A percentile compares a stretch with the other conserved stretches of the same genome.
These are phyloP conservation scores for Monomorium pharaonis DNA, from an alignment of 1,140 invertebrate species.

Conservation along the genomic window DNA sequence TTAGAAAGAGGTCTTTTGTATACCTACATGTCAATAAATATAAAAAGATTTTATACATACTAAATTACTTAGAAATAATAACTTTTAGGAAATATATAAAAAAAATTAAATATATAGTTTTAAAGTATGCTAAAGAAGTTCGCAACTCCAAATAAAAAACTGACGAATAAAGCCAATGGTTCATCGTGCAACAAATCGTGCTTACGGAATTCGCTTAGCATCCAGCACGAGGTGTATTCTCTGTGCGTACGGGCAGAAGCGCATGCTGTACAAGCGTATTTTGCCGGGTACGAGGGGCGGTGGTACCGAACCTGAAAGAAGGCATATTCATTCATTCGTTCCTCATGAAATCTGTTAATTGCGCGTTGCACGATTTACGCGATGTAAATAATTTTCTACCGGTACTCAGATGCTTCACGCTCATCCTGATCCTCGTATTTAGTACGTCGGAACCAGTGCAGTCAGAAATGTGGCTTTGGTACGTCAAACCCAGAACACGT, in stretches of 20 bases:
- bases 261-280: slow-evolving; percentile 94
- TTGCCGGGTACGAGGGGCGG: slow-evolving; percentile 88
- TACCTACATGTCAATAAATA: too few species aligned
- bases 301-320: slow-evolving; percentile 86
- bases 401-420: slow-evolving; percentile 65
- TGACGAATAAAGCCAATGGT: background rate
- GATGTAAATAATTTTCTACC: slow-evolving; percentile 49
- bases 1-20: too few species aligned
- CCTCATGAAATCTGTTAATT: background rate
- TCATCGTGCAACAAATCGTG: slow-evolving; percentile 50
- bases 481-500: too few species aligned
- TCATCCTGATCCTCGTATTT: slow-evolving; percentile 59
- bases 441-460: too few species aligned
- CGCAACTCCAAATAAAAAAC: background rate
- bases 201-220: slow-evolving; percentile 93
- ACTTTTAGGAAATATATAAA: background rate
- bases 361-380: background rate
- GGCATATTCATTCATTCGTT: background rate
- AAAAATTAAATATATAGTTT: background rate
- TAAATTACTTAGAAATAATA: background rate
- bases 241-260: slow-evolving; percentile 96
- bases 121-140: background rate
- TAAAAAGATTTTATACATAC: background rate
- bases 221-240: slow-evolving; percentile 92
- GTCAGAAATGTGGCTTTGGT: too few species aligned